phyloP scores from a whole-genome alignment of 2,797 vertebrate genomes.

The Salmo trutta region DNA sequence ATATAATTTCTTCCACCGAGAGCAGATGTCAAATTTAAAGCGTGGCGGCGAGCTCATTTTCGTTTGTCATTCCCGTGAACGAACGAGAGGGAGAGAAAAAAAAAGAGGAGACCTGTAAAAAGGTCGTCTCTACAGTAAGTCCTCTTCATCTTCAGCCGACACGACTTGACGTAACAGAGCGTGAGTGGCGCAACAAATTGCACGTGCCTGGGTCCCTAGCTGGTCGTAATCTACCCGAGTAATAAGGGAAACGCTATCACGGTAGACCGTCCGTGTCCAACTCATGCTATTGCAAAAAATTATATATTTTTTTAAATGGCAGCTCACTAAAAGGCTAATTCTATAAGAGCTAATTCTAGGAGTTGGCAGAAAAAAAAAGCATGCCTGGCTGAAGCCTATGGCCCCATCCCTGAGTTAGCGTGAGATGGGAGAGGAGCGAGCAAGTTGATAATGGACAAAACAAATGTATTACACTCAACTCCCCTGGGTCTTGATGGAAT shows the following conservation, averaged over 20 bases:
- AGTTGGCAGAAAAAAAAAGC: not conserved
- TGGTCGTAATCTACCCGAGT: slow-evolving; percentile 49
- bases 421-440: slow-evolving; percentile 1
- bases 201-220: slow-evolving; percentile 44
- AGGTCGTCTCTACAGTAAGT: slow-evolving; percentile 55
- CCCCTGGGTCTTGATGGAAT: slow-evolving; percentile 11
- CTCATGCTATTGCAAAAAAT: slow-evolving; percentile 7
- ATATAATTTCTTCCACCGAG: slow-evolving; percentile 49
- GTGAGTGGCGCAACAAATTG: slow-evolving; percentile 60
- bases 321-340: slow-evolving; percentile 6
- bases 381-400: not conserved
- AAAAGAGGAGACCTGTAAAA: slow-evolving; percentile 17
- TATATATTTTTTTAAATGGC: not conserved
- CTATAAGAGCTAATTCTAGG: not conserved
- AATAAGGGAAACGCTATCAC: slow-evolving; percentile 49
- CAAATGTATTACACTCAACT: not conserved
- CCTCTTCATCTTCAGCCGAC: slow-evolving; percentile 61
- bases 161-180: slow-evolving; percentile 43
- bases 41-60: slow-evolving; percentile 47
- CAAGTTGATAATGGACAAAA: slow-evolving; percentile 10
- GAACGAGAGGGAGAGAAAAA: slow-evolving; percentile 17
- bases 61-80: slow-evolving; percentile 53
- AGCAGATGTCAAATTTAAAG: slow-evolving; percentile 66
- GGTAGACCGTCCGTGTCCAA: slow-evolving; percentile 7
- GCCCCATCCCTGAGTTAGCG: not conserved